Evolutionary conservation across 92 coral and sea anemone species (phyloP), one percentile per base, ranked within the genome.

Genomic region (Chrysogorgia sp.): DNA sequence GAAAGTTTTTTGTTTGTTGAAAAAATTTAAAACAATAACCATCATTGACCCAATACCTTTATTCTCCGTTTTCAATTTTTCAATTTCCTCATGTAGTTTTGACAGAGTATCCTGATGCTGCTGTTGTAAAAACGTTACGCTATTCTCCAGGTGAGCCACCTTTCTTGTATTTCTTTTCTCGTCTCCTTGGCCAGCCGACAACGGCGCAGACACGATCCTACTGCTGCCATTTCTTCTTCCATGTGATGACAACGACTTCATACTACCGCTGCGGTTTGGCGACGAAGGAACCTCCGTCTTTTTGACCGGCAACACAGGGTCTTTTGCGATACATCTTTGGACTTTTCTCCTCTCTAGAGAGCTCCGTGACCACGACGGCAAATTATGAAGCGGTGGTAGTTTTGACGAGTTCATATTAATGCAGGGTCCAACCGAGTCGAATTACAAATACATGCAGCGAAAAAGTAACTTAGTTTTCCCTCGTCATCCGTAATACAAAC

Each of bases 341-440:
- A 85, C 90, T 79, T 84, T 91, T 65, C 90, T 72, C 63, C 99
- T 88, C 65, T 90, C 96, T 45, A 96, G 82, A 68, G 97, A 88
- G 74, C 92, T 96, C 68, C 99, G 85, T 23, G 99, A 92, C 99
- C 99, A 96, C 37, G 99, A 96, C 62, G 99, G 99, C 34, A 96
- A 86, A 77, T 96, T 92, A 55, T 92, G 97, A 59, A 96, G 83
- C 10, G 99, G 99, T 56, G 99, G 99, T 50, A 96, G 89, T 84
- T 76, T 85, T 23, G 97, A 65, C 79, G 55, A n/a, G n/a, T n/a
- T 72, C 53, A 7, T 47, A 6, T 7, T 7, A 47, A n/a, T n/a
- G n/a, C n/a, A n/a, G n/a, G n/a, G n/a, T 37, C 5, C 6, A 37
- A 4, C 43, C 12, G 43, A 37, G 12, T 37, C 12, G 43, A 4